Evolutionary conservation across 1,140 invertebrate genomes (phyloP), one percentile per base, ranked within the genome.

Genomic region (Portunus trituberculatus): DNA sequence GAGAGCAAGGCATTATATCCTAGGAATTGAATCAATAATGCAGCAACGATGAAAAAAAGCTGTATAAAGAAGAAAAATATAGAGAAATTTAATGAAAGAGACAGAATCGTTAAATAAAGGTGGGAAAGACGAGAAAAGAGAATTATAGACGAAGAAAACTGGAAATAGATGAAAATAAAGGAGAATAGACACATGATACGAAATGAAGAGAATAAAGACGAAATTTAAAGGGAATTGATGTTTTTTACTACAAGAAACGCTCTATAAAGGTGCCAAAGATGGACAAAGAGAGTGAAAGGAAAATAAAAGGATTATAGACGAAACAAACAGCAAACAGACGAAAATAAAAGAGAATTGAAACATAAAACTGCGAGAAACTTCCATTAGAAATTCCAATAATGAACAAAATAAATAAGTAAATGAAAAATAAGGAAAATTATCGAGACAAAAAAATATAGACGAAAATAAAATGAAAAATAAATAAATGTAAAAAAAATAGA

Each of bases 121-220:
- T n/a, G 39, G 39, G 1, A 39, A 2, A 39, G 39, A 39, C 6
- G 39, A 39, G 6, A 39, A 39, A 39, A 46, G 45, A 90, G 4
- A 46, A 39, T 31, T 96, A 28, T 97, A 96, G 96, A 97, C 39
- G 39, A 39, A 97, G 0, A 25, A 48, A 45, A n/a, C 4, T 4
- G 45, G 12, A 10, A 46, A 46, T 59, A 59, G 20, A 12, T 59
- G 20, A 59, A 59, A 20, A 59, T 4, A 59, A 59, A 39, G n/a
- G 14, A 59, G 3, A 59, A 59, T 59, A 16, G 52, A 59, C 20
- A 10, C 0, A 59, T 16, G 8, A 7, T 52, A 52, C 6, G 48
- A 52, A 14, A 52, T 52, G 48, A 52, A 52, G 14, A 52, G 48
- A 14, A 52, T 7, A 52, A 52, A 52, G 14, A 52, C 48, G 48